Evolutionary conservation across 2,113 vertebrate genomes (phyloP), one percentile per base, ranked within the genome.

Genomic region (Perca flavescens): DNA sequence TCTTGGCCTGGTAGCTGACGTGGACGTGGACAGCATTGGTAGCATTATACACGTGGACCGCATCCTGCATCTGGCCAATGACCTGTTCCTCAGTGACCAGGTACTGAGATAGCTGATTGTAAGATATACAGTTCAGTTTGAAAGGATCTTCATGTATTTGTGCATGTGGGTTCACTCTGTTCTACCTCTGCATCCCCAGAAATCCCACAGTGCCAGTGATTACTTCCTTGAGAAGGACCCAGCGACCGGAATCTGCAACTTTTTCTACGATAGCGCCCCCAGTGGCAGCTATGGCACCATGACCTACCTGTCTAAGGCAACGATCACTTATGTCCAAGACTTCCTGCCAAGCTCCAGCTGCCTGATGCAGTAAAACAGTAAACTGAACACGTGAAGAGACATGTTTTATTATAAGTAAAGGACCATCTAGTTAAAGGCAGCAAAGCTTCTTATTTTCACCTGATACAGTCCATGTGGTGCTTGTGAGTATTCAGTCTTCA

Each of bases 221-320:
- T 96, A 91, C 53, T 96, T 97, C 91, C 93, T 99, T 76, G 97
- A 99, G 86, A 96, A 96, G 47, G 98, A 99, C 3, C 53, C 95
- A 47, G 96, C 95, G 43, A 99, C 98, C 0, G 97, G 97, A 75
- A 98, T 99, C 88, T 99, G 97, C 92, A 97, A 96, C 94, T 96
- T 96, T 25, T 99, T 99, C 91, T 99, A 98, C 0, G 98, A 99
- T 89, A 99, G 98, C 2, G 98, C 98, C 85, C 98, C 98, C 2
- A 99, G 98, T 0, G 98, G 98, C 66, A 96, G 97, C 90, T 99
- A 96, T 2, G 98, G 98, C 63, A 98, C 98, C 49, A 99, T 99
- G 98, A 99, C 98, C 0, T 99, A 99, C 90, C 94, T 99, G 57
- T 98, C 97, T 8, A 99, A 97, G 93, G 98, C 98, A 0, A 95